These are phyloP conservation scores for Mongoloraphidia duomilia DNA, from an alignment of 2,888 invertebrate species.

Conservation along the genomic window DNA sequence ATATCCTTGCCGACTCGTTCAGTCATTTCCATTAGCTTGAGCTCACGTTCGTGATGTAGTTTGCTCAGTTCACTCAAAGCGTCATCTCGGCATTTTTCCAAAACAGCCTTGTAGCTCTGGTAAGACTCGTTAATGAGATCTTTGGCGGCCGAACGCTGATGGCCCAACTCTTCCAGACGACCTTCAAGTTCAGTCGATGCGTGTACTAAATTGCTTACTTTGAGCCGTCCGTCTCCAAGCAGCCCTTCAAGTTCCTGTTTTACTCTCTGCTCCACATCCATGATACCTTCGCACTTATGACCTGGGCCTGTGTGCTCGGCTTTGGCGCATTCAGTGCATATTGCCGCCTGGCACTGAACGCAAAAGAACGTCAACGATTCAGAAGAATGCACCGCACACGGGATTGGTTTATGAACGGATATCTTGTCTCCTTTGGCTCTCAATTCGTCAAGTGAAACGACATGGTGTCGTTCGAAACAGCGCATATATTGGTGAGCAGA, in stretches of 20 bases:
- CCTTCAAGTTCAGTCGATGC: slow-evolving; percentile 61
- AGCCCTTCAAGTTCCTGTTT: slow-evolving; percentile 63
- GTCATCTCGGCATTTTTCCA: slow-evolving; percentile 68
- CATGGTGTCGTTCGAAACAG: slow-evolving; percentile 90
- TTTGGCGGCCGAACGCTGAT: slow-evolving; percentile 74
- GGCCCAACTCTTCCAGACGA: slow-evolving; percentile 71
- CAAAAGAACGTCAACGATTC: slow-evolving; percentile 83
- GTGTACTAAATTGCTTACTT: slow-evolving; percentile 61
- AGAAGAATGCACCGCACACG: slow-evolving; percentile 64
- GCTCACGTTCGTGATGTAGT: slow-evolving; percentile 70
- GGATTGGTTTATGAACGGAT: slow-evolving; percentile 79
- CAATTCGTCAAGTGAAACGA: slow-evolving; percentile 77
- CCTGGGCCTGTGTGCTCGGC: slow-evolving; percentile 65
- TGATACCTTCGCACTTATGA: slow-evolving; percentile 71
- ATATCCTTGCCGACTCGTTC: slow-evolving; percentile 72
- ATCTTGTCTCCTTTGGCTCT: slow-evolving; percentile 61
- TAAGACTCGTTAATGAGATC: slow-evolving; percentile 68
- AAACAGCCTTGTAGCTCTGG: slow-evolving; percentile 62
- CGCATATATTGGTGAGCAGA: slow-evolving; percentile 94
- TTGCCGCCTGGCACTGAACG: slow-evolving; percentile 70
- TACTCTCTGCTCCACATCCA: slow-evolving; percentile 63
- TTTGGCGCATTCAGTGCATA: slow-evolving; percentile 77
- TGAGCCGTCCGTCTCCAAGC: slow-evolving; percentile 59
- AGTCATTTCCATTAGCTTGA: slow-evolving; percentile 79
- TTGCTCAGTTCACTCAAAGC: slow-evolving; percentile 57